Conservation (phyloP, 2,888 invertebrate species). For the Buathra laborator region DNA sequence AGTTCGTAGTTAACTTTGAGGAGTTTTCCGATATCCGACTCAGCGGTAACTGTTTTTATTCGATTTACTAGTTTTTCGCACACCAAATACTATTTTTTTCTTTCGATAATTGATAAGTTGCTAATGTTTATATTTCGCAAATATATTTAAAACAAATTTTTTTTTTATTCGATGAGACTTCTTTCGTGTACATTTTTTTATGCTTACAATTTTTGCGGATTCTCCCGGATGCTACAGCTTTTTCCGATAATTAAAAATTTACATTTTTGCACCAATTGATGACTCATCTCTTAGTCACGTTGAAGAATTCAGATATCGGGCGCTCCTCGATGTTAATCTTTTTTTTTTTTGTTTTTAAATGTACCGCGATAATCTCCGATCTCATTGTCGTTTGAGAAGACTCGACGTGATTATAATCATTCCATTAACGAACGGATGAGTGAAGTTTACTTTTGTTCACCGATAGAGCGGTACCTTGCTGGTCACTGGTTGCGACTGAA, state of each 20-base stretch:
- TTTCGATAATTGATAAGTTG: background rate
- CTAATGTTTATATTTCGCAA: background rate
- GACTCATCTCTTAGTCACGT: background rate
- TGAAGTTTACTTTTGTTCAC: conserved; percentile 24
- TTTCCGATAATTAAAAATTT: background rate
- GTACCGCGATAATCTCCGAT: conserved; percentile 39
- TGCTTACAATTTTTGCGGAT: background rate
- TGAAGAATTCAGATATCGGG: conserved; percentile 5
- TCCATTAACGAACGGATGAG: conserved; percentile 9
- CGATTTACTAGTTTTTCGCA: background rate
- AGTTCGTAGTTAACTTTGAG: background rate
- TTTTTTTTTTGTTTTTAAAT: conserved; percentile 18
- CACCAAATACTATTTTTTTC: background rate
- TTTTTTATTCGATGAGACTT: background rate
- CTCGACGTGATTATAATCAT: conserved; percentile 33
- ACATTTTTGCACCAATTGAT: background rate
- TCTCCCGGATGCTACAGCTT: background rate
- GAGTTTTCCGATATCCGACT: conserved; percentile 1
- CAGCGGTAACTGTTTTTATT: background rate
- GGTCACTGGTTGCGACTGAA: conserved; percentile 27
- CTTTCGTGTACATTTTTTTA: background rate
- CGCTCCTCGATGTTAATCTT: background rate
- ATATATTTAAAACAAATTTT: background rate
- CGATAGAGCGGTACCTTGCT: conserved; percentile 38
- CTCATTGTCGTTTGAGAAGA: conserved; percentile 46